Base-by-base conservation (phyloP, 1,140 invertebrate genomes). In the Polyergus mexicanus region DNA sequence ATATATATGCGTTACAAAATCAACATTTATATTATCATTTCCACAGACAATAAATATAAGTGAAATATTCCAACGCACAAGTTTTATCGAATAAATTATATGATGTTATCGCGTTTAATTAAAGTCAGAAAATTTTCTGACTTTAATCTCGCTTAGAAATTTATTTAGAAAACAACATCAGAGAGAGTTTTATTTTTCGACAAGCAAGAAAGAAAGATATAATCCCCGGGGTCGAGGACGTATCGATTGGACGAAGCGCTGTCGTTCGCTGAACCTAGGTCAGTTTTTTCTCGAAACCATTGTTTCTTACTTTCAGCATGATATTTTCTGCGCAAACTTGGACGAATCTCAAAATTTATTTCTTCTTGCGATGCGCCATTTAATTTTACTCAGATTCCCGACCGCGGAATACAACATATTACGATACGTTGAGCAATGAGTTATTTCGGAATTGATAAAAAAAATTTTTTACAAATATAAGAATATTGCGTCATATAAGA, bases 191-290 rank as follows among this genome's bases (percentile, higher is more conserved):
- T 47, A 47, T 13, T 47, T 47, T 13, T 47, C 13, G 44, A 2
- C 11, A 47, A 47, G 13, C 4, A 51, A 28, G 8, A 63, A 75
- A 32, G 11, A 22, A 8, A 3, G 4, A 25, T 32, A 58, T 56
- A 44, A 28, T 0, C 13, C 2, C 13, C 2, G 44, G 60, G 74
- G 86, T 85, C 83, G 66, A 65, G 74, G 71, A 80, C 74, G 72
- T 87, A 87, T 87, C 72, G 83, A 87, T 87, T 65, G 22, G 0
- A 66, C 16, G 35, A 66, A 54, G 72, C 51, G 56, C 47, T 25
- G 3, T 8, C 84, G 63, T 68, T 19, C 51, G n/a, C 84, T 80
- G 47, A 86, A 80, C 84, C 22, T 86, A 80, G 35, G 58, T 86
- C 66, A 78, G 86, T 60, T 75, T 19, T 65, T 60, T 25, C 16